These are phyloP conservation scores for Allygus modestus DNA, from an alignment of 2,888 invertebrate genomes.

Conservation along the genomic window DNA sequence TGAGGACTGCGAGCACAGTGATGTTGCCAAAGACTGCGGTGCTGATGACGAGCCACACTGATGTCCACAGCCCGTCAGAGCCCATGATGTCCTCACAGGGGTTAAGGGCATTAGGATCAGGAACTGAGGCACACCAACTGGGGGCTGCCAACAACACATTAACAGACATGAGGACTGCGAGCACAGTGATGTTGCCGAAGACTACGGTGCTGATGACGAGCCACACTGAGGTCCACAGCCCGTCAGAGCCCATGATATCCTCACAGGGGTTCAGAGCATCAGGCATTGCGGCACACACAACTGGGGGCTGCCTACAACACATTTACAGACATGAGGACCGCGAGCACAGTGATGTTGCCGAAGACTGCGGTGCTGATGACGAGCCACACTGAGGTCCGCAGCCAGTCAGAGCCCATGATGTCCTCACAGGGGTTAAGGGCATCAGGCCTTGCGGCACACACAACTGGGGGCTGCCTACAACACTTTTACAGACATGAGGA, in stretches of 20 bases:
- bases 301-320: constrained; percentile 70
- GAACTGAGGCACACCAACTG: constrained; percentile 84
- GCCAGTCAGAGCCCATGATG: constrained; percentile 89
- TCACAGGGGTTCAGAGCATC: constrained; percentile 93
- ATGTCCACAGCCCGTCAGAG: constrained; percentile 84
- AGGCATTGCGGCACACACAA: constrained; percentile 85
- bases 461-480: constrained; percentile 73
- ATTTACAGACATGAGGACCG: constrained; percentile 66
- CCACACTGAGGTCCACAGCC: constrained; percentile 91
- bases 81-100: constrained; percentile 96
- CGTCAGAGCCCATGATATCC: constrained; percentile 91
- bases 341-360: constrained; percentile 83
- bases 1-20: constrained; percentile 87
- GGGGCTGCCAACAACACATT: constrained; percentile 74
- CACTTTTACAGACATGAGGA: constrained; percentile 77
- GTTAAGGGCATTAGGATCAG: constrained; percentile 91
- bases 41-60: constrained; percentile 92
- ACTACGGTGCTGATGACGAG: constrained; percentile 89
- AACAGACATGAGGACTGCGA: constrained; percentile 81
- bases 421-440: constrained; percentile 94
- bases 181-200: constrained; percentile 89
- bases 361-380: constrained; percentile 89
- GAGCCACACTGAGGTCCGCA: constrained; percentile 91
- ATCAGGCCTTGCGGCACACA: constrained; percentile 86
- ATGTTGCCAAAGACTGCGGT: constrained; percentile 91